Evolutionary conservation across 2,888 invertebrate genomes (phyloP), one percentile per base, ranked within the genome.

Genomic region (Latrodectus hesperus): DNA sequence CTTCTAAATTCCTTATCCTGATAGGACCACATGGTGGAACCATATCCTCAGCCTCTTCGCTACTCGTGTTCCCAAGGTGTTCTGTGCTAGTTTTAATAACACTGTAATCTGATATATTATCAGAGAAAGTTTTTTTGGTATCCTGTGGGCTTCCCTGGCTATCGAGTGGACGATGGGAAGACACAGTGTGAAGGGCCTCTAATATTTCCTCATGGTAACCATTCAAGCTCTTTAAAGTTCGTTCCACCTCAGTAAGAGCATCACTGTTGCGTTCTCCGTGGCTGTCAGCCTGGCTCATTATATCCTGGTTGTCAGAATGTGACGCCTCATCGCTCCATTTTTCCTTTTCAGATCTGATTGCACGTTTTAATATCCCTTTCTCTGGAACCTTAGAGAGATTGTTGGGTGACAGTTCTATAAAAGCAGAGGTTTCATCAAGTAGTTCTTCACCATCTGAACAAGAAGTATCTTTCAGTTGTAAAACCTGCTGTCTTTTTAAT

Each of bases 131-230:
- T 91, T 95, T 94, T 86, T 95, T 93, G 67, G 95, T 91, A 91
- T 95, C 93, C 90, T 96, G 95, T 91, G 95, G 95, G 91, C 95
- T 95, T 78, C 94, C 92, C 55, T 95, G 93, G 90, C 94, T 94
- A 79, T 91, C 90, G 86, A 94, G 94, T 77, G 95, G 94, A 52
- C 89, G 89, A 76, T 90, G 89, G 68, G 85, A 89, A 77, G 86
- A 86, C 60, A 85, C 90, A 49, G 89, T 79, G 90, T 96, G 95
- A 91, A 98, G 93, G n/a, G 97, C 97, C 92, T 96, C 96, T 90
- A 98, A 94, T 91, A 98, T 96, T 92, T 97, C 96, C 91, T 97
- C 97, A 92, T 97, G 97, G 93, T 98, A 98, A 68, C 97, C 97
- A 92, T 97, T 97, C 70, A 97, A 94, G 88, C 96, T 96, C 94